phyloP scores from a whole-genome alignment of 2,888 invertebrate genomes.

The Gymnosoma rotundatum region DNA sequence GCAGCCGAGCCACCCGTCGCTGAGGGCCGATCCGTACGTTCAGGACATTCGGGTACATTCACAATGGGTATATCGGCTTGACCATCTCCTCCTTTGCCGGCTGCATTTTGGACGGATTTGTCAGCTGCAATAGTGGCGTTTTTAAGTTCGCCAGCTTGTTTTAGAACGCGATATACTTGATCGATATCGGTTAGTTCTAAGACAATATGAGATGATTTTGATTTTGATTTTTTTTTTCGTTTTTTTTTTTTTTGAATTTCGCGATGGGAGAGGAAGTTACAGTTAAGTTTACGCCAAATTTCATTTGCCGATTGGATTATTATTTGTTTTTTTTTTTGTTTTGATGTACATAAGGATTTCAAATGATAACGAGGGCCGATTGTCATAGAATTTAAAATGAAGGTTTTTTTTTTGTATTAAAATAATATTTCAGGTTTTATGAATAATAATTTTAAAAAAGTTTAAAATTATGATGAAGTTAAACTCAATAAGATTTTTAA shows the following conservation, averaged over 20 bases:
- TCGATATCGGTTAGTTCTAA: conserved; percentile 87
- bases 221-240: no score
- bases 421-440: not conserved
- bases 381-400: conserved; percentile 63
- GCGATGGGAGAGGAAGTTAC: conserved; percentile 30
- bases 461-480: no score
- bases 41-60: conserved; percentile 80
- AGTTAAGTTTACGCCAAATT: conserved; percentile 52
- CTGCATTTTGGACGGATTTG: conserved; percentile 78
- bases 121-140: conserved; percentile 85
- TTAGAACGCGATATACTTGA: conserved; percentile 96
- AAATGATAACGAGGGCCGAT: conserved; percentile 35
- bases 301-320: conserved; percentile 56
- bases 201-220: conserved; percentile 48
- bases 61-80: conserved; percentile 80
- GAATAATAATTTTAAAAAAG: no score
- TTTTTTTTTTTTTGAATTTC: conserved; percentile 29
- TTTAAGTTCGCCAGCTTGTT: conserved; percentile 92
- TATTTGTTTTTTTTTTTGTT: not conserved
- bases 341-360: conserved; percentile 24
- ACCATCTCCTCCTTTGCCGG: conserved; percentile 65
- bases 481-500: not conserved
- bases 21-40: conserved; percentile 72
- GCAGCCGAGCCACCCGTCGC: conserved; percentile 72
- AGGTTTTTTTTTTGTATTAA: conserved; percentile 19